phyloP scores from a whole-genome alignment of 2,888 invertebrate species.

The Agrochola lota region DNA sequence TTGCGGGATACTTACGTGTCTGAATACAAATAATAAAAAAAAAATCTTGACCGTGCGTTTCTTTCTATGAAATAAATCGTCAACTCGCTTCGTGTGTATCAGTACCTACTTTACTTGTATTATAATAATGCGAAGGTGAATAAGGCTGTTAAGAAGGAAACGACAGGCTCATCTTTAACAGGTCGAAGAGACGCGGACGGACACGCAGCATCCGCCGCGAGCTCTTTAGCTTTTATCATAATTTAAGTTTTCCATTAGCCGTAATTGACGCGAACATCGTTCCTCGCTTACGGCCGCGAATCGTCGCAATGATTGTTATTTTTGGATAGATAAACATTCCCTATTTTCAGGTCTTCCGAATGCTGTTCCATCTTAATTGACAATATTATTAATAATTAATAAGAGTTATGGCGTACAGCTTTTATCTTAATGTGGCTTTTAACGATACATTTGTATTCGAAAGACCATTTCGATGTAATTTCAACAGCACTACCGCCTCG shows the following conservation, averaged over 20 bases:
- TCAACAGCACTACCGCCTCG: slow-evolving; percentile 79
- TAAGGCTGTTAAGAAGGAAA: slow-evolving; percentile 54
- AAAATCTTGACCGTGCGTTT: not conserved
- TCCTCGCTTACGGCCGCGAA: slow-evolving; percentile 88
- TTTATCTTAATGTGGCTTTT: slow-evolving; percentile 89
- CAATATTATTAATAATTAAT: slow-evolving; percentile 89
- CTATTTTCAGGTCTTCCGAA: slow-evolving; percentile 85
- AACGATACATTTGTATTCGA: slow-evolving; percentile 86
- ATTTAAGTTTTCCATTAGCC: slow-evolving; percentile 90
- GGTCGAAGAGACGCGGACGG: slow-evolving; percentile 70
- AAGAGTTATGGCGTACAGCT: slow-evolving; percentile 87
- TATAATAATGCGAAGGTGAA: slow-evolving; percentile 28
- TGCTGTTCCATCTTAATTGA: slow-evolving; percentile 86
- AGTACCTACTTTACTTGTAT: slow-evolving; percentile 22
- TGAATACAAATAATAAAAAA: not conserved
- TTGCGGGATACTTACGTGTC: not conserved
- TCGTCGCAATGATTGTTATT: slow-evolving; percentile 86
- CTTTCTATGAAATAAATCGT: not conserved
- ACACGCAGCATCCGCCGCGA: slow-evolving; percentile 82
- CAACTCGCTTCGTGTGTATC: slow-evolving; percentile 4
- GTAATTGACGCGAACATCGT: slow-evolving; percentile 90
- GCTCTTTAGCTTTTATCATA: slow-evolving; percentile 90
- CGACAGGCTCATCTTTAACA: slow-evolving; percentile 68
- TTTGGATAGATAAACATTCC: slow-evolving; percentile 88
- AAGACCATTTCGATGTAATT: slow-evolving; percentile 86